Conservation (phyloP, 2,888 invertebrate species). For the Crocallis elinguaria region DNA sequence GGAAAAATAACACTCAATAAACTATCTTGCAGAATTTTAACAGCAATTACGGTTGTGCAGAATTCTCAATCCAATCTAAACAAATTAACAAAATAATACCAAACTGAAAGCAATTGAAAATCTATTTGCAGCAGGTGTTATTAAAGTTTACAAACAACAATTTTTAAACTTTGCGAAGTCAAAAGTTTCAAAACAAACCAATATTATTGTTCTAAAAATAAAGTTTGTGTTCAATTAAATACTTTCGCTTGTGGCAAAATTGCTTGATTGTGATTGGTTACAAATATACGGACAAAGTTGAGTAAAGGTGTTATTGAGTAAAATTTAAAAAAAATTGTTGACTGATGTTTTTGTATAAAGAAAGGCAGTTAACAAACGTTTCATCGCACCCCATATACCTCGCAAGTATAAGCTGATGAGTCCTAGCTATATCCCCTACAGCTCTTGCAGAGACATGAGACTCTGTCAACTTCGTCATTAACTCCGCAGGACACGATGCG, state of each 20-base stretch:
- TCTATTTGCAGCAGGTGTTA: slow-evolving; percentile 18
- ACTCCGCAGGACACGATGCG: slow-evolving; percentile 11
- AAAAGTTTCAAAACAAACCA: slow-evolving; percentile 16
- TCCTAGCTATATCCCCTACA: no score
- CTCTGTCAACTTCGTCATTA: slow-evolving; percentile 12
- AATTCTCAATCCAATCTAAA: neutral
- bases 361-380: no score
- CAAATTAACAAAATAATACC: neutral
- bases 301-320: neutral
- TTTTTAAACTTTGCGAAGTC: slow-evolving; percentile 10
- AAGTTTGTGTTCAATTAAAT: slow-evolving; percentile 9
- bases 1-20: no score
- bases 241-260: slow-evolving; percentile 1
- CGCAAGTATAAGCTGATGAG: no score
- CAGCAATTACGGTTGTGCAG: no score
- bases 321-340: no score
- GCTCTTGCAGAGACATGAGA: no score
- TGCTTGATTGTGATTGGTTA: slow-evolving; percentile 2
- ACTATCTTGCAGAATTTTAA: no score
- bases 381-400: no score
- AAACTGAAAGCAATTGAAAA: neutral
- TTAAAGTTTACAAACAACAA: slow-evolving; percentile 16
- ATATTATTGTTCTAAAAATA: slow-evolving; percentile 18
- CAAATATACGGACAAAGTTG: neutral
- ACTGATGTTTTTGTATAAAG: no score